Evolutionary conservation across 2,888 invertebrate species (phyloP).

Genomic region (Monopis laevigella): DNA sequence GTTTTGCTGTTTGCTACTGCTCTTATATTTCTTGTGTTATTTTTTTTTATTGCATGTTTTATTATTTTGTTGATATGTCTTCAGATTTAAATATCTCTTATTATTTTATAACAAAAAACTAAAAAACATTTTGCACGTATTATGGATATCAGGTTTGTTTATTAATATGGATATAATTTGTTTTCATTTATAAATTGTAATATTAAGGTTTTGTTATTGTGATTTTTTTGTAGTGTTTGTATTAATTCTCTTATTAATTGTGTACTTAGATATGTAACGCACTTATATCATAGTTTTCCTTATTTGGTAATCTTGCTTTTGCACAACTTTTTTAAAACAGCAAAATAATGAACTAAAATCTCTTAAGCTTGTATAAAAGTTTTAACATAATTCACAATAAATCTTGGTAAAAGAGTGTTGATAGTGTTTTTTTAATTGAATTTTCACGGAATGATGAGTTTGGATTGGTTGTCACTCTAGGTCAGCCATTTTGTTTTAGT

Average conservation of each 20-base stretch:
- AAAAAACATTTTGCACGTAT: neutral
- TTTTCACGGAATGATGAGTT: neutral
- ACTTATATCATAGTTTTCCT: slow-evolving; percentile 54
- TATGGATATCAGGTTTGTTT: neutral
- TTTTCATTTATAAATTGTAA: neutral
- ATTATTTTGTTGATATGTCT: slow-evolving; percentile 14
- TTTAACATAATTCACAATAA: slow-evolving; percentile 22
- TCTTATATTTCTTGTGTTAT: slow-evolving; percentile 20
- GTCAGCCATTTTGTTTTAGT: neutral
- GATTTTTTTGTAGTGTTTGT: neutral
- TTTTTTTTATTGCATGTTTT: slow-evolving; percentile 25
- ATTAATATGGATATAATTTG: neutral
- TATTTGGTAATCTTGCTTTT: slow-evolving; percentile 27
- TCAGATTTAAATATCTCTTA: slow-evolving; percentile 1
- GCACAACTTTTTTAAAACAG: slow-evolving; percentile 41
- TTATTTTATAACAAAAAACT: neutral
- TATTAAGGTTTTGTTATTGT: neutral
- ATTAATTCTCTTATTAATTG: neutral
- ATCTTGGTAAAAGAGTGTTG: slow-evolving; percentile 26
- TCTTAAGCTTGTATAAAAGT: neutral
- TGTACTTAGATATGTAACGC: slow-evolving; percentile 48
- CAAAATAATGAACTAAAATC: slow-evolving; percentile 30
- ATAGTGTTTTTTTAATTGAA: neutral
- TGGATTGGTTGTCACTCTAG: neutral
- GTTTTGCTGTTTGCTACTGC: slow-evolving; percentile 52